phyloP scores from a whole-genome alignment of 2,113 vertebrate genomes.

The Microcebus tavaratra region DNA sequence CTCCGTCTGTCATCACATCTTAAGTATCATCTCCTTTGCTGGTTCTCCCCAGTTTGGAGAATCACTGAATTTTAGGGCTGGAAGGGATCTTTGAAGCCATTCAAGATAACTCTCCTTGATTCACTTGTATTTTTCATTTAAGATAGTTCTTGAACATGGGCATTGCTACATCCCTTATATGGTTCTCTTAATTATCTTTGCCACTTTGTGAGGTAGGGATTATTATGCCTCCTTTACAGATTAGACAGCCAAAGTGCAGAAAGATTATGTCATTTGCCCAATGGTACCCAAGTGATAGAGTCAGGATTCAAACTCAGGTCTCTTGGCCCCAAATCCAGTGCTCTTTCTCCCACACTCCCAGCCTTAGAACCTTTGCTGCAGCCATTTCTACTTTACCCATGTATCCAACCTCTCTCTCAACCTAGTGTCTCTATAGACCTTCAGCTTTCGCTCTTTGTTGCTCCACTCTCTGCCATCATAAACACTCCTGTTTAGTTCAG shows the following conservation, averaged over 20 bases:
- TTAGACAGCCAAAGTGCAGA: neutral
- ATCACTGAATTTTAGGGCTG: neutral
- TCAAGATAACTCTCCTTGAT: neutral
- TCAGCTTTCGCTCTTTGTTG: neutral
- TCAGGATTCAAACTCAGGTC: neutral
- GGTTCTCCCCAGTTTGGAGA: neutral
- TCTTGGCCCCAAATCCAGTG: neutral
- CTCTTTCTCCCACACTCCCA: neutral
- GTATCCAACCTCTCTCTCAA: neutral
- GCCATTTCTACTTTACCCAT: neutral
- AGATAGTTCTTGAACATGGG: neutral
- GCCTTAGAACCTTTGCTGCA: neutral
- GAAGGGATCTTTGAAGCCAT: neutral
- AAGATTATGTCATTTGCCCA: neutral
- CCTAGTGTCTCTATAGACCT: neutral
- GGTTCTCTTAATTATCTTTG: neutral
- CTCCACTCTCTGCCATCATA: neutral
- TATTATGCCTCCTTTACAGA: neutral
- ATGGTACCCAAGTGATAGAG: neutral
- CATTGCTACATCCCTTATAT: neutral
- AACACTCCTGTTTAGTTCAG: neutral
- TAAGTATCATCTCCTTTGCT: neutral
- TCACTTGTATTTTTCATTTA: neutral
- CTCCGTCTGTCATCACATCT: neutral
- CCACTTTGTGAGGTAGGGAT: neutral